Percentiles rank a stretch among this genome's conserved stretches.
Conservation (phyloP, 2,888 invertebrate species). For the Chloroclysta siterata region DNA sequence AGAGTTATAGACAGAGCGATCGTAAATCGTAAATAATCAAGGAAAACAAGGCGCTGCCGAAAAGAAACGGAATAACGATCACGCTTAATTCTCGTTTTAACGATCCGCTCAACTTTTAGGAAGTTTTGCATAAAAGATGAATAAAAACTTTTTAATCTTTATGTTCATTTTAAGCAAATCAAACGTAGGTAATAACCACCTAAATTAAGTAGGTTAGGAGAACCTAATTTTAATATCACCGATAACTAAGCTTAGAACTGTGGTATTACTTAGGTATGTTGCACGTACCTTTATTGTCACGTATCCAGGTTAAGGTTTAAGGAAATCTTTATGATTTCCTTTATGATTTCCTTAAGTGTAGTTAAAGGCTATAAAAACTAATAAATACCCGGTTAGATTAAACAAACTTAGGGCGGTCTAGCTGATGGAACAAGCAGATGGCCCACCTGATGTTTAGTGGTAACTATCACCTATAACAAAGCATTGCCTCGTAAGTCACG, state of each 20-base stretch:
- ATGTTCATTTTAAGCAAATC: slow-evolving; percentile 10
- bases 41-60: slow-evolving; percentile 4
- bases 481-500: no score
- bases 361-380: no score
- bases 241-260: not conserved
- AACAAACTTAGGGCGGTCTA: no score
- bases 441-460: no score
- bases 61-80: slow-evolving; percentile 15
- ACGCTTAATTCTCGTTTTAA: slow-evolving; percentile 19
- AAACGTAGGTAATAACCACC: not conserved
- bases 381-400: no score
- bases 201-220: not conserved
- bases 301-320: no score
- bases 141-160: slow-evolving; percentile 26
- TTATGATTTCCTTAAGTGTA: no score
- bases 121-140: slow-evolving; percentile 25
- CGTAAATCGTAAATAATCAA: slow-evolving; percentile 5
- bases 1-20: not conserved
- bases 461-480: no score
- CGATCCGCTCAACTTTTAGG: slow-evolving; percentile 16
- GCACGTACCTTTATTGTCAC: no score
- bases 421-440: no score
- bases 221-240: not conserved
- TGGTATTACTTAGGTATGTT: no score
- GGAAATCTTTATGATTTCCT: no score